Evolutionary conservation across 1,140 invertebrate genomes (phyloP).

Genomic region (Littorina saxatilis): DNA sequence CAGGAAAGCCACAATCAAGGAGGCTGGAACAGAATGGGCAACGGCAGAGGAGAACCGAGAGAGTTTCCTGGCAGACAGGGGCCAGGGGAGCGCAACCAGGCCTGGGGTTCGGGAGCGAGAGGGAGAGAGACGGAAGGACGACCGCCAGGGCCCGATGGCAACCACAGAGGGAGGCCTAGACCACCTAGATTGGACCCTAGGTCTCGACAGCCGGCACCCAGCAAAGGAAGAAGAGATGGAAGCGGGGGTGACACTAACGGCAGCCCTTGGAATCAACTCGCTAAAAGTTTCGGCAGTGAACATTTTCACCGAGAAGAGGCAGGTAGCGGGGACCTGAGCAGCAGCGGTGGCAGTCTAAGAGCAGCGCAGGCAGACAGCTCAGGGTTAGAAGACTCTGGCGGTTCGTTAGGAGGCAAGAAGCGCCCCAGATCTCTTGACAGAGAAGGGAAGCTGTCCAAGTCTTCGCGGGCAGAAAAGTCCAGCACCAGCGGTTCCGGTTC

Average conservation of each 20-base stretch:
- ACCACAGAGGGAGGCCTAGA: neutral
- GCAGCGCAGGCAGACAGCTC: neutral
- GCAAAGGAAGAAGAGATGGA: neutral
- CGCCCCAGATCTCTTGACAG: slow-evolving; percentile 3
- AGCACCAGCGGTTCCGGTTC: neutral
- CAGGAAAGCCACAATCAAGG: neutral
- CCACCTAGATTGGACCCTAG: neutral
- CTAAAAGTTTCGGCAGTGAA: neutral
- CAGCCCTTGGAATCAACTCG: neutral
- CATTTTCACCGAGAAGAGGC: slow-evolving; percentile 14
- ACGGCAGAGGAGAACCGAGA: neutral
- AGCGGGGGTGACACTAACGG: neutral
- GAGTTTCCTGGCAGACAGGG: neutral
- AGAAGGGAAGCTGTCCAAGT: slow-evolving; percentile 7
- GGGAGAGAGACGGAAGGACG: neutral
- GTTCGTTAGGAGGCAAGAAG: slow-evolving; percentile 15
- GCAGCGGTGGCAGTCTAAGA: neutral
- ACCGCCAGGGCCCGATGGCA: neutral
- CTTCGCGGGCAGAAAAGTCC: slow-evolving; percentile 23
- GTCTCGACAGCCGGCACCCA: neutral
- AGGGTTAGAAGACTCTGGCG: neutral
- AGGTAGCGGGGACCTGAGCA: neutral
- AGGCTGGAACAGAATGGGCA: neutral
- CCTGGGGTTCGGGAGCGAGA: neutral
- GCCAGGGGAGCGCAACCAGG: neutral